These are phyloP conservation scores for Columba janthina DNA, from an alignment of 2,113 vertebrate genomes.

Conservation along the genomic window DNA sequence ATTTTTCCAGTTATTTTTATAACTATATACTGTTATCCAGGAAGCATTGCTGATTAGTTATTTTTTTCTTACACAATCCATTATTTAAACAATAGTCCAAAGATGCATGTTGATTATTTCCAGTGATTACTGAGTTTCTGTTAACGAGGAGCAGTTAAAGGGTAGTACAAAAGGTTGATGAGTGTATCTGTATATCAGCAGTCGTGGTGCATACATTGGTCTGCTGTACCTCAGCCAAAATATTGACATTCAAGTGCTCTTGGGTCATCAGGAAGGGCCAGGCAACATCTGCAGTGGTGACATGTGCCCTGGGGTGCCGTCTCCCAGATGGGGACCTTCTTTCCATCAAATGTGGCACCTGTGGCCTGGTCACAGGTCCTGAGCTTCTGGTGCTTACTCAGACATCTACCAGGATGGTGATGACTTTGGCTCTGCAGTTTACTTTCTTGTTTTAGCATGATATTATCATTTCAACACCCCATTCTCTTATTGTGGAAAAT, in stretches of 20 bases:
- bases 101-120: background rate
- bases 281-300: background rate
- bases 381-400: background rate
- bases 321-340: background rate
- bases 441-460: background rate
- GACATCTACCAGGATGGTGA: background rate
- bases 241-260: background rate
- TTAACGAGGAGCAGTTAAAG: background rate
- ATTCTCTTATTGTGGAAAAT: background rate
- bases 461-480: background rate
- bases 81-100: conserved; percentile 15
- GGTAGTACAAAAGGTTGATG: background rate
- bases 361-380: background rate
- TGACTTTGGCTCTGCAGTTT: background rate
- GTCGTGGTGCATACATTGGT: too few species aligned
- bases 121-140: background rate
- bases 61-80: background rate
- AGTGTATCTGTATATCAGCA: background rate
- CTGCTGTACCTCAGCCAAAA: background rate
- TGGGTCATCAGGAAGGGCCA: background rate
- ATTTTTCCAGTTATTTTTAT: background rate
- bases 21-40: background rate
- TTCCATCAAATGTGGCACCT: accelerated
- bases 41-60: background rate
- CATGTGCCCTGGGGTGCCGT: accelerated